These are phyloP conservation scores for Nebria salina DNA, from an alignment of 2,888 invertebrate genomes.

Conservation along the genomic window DNA sequence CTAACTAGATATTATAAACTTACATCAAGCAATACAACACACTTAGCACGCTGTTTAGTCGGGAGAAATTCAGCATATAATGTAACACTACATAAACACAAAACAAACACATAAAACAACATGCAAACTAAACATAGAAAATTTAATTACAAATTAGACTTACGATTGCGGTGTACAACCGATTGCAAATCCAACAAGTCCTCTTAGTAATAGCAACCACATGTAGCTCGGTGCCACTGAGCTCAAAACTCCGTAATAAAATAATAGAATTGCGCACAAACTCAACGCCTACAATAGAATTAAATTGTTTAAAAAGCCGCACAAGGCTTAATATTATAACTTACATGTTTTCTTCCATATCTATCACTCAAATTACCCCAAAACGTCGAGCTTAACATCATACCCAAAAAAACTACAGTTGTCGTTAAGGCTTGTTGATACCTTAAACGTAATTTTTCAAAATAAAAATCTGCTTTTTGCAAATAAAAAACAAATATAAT, in stretches of 20 bases:
- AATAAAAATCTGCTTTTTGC: neutral
- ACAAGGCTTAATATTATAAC: slow-evolving; percentile 51
- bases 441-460: slow-evolving; percentile 60
- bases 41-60: slow-evolving; percentile 91
- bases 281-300: slow-evolving; percentile 77
- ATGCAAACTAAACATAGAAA: slow-evolving; percentile 42
- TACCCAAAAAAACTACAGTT: slow-evolving; percentile 93
- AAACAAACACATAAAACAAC: slow-evolving; percentile 37
- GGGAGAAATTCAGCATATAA: slow-evolving; percentile 96
- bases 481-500: too few species aligned
- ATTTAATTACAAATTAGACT: slow-evolving; percentile 62
- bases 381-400: slow-evolving; percentile 96
- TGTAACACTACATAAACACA: slow-evolving; percentile 76
- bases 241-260: slow-evolving; percentile 91
- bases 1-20: slow-evolving; percentile 60
- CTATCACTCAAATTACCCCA: slow-evolving; percentile 96
- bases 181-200: slow-evolving; percentile 94
- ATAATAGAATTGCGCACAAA: slow-evolving; percentile 87
- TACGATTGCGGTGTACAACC: slow-evolving; percentile 98
- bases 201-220: slow-evolving; percentile 90
- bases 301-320: slow-evolving; percentile 9
- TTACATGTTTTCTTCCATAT: slow-evolving; percentile 87
- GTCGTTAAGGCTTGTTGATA: slow-evolving; percentile 94
- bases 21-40: slow-evolving; percentile 94
- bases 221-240: slow-evolving; percentile 90